Conservation (phyloP, 2,888 invertebrate genomes). For the Campoletis raptor region DNA sequence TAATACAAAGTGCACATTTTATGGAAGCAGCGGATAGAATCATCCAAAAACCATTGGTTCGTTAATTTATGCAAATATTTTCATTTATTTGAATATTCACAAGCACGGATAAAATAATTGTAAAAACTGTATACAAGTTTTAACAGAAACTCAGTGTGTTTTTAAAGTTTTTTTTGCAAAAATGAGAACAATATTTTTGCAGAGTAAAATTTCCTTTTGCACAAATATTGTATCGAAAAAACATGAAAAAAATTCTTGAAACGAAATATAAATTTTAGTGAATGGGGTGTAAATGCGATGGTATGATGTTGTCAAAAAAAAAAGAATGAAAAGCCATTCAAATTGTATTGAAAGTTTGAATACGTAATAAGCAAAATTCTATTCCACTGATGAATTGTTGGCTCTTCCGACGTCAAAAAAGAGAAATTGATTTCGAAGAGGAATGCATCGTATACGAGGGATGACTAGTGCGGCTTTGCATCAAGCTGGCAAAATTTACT, state of each 20-base stretch:
- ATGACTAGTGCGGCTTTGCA: conserved; percentile 59
- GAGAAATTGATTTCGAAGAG: not conserved
- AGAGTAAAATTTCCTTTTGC: not conserved
- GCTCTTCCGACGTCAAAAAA: not conserved
- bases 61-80: no score
- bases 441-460: conserved; percentile 28
- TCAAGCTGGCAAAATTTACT: conserved; percentile 64
- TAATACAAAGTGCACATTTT: no score
- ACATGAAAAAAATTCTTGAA: not conserved
- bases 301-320: not conserved
- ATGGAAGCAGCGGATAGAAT: no score
- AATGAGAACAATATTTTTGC: not conserved
- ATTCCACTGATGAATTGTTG: not conserved
- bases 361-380: not conserved
- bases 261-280: not conserved
- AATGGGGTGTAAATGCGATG: not conserved
- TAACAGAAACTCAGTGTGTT: not conserved
- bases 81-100: not conserved
- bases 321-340: not conserved
- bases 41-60: no score
- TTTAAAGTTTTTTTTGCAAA: not conserved
- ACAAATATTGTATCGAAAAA: not conserved
- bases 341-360: not conserved
- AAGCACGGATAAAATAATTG: not conserved
- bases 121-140: not conserved